A percentile compares a stretch with the other conserved stretches of the same genome.
These are phyloP conservation scores for Oncopeltus fasciatus DNA, from an alignment of 1,140 invertebrate genomes.

Conservation along the genomic window DNA sequence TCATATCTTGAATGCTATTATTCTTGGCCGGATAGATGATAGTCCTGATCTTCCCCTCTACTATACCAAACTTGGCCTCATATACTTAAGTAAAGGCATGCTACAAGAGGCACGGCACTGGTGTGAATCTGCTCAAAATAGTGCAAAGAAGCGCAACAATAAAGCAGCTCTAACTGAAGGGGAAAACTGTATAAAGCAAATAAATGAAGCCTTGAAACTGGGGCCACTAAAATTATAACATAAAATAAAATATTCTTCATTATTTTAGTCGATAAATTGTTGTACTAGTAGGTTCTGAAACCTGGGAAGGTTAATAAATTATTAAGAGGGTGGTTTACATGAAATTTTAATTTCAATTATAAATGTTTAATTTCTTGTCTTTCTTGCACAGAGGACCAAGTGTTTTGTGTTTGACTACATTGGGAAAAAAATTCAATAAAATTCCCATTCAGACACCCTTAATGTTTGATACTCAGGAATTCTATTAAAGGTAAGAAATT, in stretches of 20 bases:
- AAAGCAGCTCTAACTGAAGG: constrained; percentile 6
- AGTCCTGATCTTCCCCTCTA: constrained; percentile 8
- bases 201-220: not conserved
- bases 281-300: too few relatives aligned
- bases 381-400: too few relatives aligned
- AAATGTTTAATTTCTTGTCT: too few relatives aligned
- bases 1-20: constrained; percentile 9
- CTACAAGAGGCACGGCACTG: constrained; percentile 2
- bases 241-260: not conserved
- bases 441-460: too few relatives aligned
- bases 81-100: constrained; percentile 11
- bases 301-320: too few relatives aligned
- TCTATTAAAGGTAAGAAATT: too few relatives aligned
- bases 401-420: too few relatives aligned
- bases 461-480: too few relatives aligned
- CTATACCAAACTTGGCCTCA: constrained; percentile 14
- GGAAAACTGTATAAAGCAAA: constrained; percentile 6
- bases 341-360: too few relatives aligned
- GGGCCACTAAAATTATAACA: not conserved
- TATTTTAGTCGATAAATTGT: too few relatives aligned
- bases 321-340: too few relatives aligned
- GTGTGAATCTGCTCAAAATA: constrained; percentile 1
- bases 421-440: too few relatives aligned
- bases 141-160: not conserved
- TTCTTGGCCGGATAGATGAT: constrained; percentile 1